Evolutionary conservation across 1,140 invertebrate genomes (phyloP).

Genomic region (Orius insidiosus): DNA sequence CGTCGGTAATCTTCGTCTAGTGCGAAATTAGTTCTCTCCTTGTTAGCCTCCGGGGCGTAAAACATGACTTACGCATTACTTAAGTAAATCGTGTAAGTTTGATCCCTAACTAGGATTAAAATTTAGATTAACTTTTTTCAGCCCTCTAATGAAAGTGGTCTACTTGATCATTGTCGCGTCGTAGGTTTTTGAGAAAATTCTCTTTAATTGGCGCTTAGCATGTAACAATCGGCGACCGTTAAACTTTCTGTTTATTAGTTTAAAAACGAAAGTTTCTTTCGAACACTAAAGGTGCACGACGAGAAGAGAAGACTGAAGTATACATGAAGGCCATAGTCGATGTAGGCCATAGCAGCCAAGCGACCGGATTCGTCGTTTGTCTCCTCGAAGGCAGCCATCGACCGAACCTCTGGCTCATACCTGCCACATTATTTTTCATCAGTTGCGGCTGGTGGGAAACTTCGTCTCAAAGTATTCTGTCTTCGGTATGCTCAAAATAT

Average conservation of each 20-base stretch:
- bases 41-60: no score
- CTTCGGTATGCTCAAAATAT: constrained; percentile 35
- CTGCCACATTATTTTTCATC: constrained; percentile 62
- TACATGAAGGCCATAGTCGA: constrained; percentile 62
- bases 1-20: no score
- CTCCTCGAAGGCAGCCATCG: constrained; percentile 39
- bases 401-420: constrained; percentile 60
- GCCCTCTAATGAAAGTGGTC: no score
- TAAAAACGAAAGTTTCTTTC: constrained; percentile 44
- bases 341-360: constrained; percentile 63
- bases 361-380: constrained; percentile 75
- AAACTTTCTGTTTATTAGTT: constrained; percentile 46
- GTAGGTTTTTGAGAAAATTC: no score
- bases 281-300: constrained; percentile 37
- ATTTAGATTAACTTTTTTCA: no score
- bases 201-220: no score
- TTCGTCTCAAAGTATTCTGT: constrained; percentile 71
- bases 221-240: constrained; percentile 81
- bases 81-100: no score
- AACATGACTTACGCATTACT: no score
- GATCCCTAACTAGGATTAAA: no score
- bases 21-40: no score
- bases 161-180: no score
- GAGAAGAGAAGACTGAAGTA: constrained; percentile 38
- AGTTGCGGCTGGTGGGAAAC: constrained; percentile 96